Base-by-base conservation (phyloP, 2,113 vertebrate genomes). In the Zeus faber region DNA sequence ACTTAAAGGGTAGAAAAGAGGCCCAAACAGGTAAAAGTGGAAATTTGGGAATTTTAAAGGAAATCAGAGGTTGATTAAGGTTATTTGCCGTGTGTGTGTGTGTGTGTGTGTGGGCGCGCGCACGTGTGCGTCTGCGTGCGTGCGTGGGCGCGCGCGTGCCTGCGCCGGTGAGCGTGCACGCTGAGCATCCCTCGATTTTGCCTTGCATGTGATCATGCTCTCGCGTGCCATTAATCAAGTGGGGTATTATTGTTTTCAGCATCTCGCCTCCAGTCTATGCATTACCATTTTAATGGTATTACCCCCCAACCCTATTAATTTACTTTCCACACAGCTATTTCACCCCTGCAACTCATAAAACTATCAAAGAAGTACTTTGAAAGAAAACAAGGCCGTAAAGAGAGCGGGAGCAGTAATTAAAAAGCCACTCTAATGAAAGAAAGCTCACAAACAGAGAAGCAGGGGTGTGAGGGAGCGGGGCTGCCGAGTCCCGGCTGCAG, bases 221-320 rank as follows among this genome's bases (percentile, higher is more conserved):
- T n/a, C n/a, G 64, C 62, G 70, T 78, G 70, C 65, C 82, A 83
- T 86, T 84, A 84, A 86, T 86, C 84, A 86, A 86, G 67, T 72
- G 50, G 63, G 80, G 78, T 81, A 83, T 86, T 86, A 82, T 84
- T 84, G 82, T 84, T 84, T 80, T 84, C 76, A 81, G 80, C 82
- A 81, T 84, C 80, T 84, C 61, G 67, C 72, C 74, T n/a, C 80
- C 80, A 81, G 82, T 75, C 82, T 68, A 75, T 72, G 70, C 66
- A 86, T 86, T 86, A 84, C 76, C 84, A 86, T 86, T 86, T 86
- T 86, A 83, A 86, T 84, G 82, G 58, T 78, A 83, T 86, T 83
- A 80, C 78, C 72, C 62, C n/a, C n/a, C n/a, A n/a, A n/a, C 68
- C 62, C 82, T 86, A 84, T 86, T 84, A 84, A 86, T 86, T 80